Percentiles rank a stretch among this genome's conserved stretches.
Conservation (phyloP, 2,888 invertebrate species). For the Dioctria rufipes region DNA sequence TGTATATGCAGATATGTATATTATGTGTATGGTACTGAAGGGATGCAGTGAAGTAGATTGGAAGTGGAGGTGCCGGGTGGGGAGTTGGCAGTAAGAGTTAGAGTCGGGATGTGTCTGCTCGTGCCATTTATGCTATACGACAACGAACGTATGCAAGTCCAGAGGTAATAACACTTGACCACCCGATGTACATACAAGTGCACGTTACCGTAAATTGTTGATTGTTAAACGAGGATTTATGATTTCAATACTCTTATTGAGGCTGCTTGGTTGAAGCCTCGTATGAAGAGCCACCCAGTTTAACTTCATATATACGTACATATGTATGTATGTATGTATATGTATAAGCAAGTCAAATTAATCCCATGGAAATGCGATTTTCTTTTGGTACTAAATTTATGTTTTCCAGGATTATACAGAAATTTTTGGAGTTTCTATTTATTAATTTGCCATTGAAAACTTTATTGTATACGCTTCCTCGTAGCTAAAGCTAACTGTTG, state of each 20-base stretch:
- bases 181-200: slow-evolving; percentile 55
- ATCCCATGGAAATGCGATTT: slow-evolving; percentile 38
- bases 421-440: slow-evolving; percentile 30
- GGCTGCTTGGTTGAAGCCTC: slow-evolving; percentile 31
- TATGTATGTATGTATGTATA: too few species aligned
- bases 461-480: not conserved
- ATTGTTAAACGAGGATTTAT: slow-evolving; percentile 62
- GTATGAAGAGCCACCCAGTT: slow-evolving; percentile 3
- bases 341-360: slow-evolving; percentile 14
- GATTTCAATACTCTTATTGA: slow-evolving; percentile 59
- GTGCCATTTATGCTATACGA: not conserved
- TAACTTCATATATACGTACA: not conserved
- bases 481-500: too few species aligned
- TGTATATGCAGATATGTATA: too few species aligned
- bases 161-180: slow-evolving; percentile 51
- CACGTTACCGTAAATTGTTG: slow-evolving; percentile 63
- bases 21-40: slow-evolving; percentile 23
- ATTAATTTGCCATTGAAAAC: not conserved
- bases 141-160: slow-evolving; percentile 6
- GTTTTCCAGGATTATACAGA: slow-evolving; percentile 7
- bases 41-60: slow-evolving; percentile 12
- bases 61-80: not conserved
- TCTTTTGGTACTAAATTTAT: slow-evolving; percentile 14
- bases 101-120: not conserved
- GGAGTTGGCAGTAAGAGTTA: not conserved